Base-by-base conservation (phyloP, 2,113 vertebrate genomes). In the Chascanopsetta lugubris region DNA sequence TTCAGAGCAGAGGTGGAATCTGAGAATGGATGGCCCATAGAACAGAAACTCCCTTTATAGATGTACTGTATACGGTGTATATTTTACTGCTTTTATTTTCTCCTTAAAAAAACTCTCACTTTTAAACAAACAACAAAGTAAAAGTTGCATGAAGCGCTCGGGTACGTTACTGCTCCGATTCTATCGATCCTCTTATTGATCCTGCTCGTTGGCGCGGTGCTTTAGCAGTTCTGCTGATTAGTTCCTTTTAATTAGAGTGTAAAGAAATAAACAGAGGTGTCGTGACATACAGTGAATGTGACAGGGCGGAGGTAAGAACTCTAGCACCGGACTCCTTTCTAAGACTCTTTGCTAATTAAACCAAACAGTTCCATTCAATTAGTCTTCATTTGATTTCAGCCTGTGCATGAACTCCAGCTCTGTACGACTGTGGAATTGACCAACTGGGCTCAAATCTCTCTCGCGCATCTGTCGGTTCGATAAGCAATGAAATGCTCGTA, bases 171-270 rank as follows among this genome's bases (percentile, higher is more conserved):
- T 3, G 0, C 48, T 24, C 7, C 1, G 50, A 13, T 20, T 58
- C 58, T 12, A 53, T 59, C 29, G 51, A 53, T 63, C 51, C n/a
- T 27, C 59, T 45, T 1, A 59, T 64, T 5, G 54, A 72, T 49
- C 32, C 25, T 36, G 40, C 47, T 20, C 38, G 36, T 25, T 10
- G 17, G 21, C 21, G 32, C 26, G 25, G 13, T 48, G 30, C 38
- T 55, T 65, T 15, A 56, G 48, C 43, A 55, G 40, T 54, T 34
- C 3, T 42, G n/a, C 53, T 40, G 21, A 48, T 43, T 22, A 55
- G 15, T 56, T 56, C 8, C 4, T 67, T 71, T 55, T 65, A 57
- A 67, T 61, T 67, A 61, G 42, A 22, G 20, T 25, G 42, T 20
- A 26, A 42, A 24, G 15, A 40, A 42, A 30, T 11, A 6, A 18